A percentile compares a stretch with the other conserved stretches of the same genome.
Conservation (phyloP, 2,113 vertebrate species). For the Onychorhynchus coronatus region DNA sequence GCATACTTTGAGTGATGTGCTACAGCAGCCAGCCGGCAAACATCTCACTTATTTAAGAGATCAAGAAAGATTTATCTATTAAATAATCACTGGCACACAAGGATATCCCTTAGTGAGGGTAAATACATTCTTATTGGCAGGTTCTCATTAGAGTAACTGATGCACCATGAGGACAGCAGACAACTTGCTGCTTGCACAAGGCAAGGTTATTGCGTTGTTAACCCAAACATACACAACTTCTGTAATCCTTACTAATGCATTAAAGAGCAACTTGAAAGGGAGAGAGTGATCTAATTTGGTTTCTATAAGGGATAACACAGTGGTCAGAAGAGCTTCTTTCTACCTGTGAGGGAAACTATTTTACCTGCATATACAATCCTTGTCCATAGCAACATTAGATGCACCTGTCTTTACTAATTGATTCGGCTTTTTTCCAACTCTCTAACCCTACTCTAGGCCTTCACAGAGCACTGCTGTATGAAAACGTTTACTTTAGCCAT, state of each 20-base stretch:
- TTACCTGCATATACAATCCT: background rate
- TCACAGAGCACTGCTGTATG: background rate
- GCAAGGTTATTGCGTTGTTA: background rate
- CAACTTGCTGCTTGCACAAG: background rate
- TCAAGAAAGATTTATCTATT: background rate
- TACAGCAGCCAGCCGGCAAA: background rate
- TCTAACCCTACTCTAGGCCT: background rate
- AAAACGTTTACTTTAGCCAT: background rate
- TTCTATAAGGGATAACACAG: background rate
- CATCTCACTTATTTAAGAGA: background rate
- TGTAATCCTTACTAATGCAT: background rate
- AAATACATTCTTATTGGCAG: background rate
- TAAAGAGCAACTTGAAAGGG: background rate
- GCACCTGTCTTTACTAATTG: background rate
- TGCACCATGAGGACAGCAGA: background rate
- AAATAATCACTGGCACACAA: background rate
- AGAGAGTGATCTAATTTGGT: background rate
- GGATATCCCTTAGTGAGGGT: background rate
- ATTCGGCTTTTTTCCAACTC: background rate
- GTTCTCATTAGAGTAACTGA: background rate
- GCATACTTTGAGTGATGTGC: background rate
- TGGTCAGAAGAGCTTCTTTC: background rate
- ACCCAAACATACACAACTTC: background rate
- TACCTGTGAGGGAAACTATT: background rate
- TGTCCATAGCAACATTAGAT: background rate